phyloP scores from a whole-genome alignment of 2,888 invertebrate genomes.

The Drosophila paramelanica region DNA sequence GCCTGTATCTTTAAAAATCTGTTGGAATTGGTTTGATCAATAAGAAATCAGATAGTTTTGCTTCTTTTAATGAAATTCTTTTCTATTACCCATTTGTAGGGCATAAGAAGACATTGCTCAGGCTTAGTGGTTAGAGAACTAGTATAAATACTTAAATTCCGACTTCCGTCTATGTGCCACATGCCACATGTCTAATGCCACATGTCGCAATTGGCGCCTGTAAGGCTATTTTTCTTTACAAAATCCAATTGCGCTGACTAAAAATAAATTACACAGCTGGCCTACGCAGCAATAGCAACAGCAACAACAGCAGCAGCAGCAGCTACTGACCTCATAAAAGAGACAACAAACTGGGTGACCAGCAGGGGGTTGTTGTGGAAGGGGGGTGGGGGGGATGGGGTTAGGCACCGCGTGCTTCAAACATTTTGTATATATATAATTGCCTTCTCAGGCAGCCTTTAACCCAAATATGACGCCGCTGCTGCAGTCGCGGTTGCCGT shows the following conservation, averaged over 20 bases:
- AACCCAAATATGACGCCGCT: constrained; percentile 70
- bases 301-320: constrained; percentile 17
- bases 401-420: constrained; percentile 36
- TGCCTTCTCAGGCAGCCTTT: constrained; percentile 61
- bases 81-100: background rate
- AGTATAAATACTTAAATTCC: constrained; percentile 10
- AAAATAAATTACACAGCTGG: constrained; percentile 63
- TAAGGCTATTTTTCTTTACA: constrained; percentile 41
- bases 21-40: no score
- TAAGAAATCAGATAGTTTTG: no score
- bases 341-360: constrained; percentile 39
- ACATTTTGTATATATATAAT: constrained; percentile 54
- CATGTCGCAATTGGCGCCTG: constrained; percentile 29
- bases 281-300: constrained; percentile 37
- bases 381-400: background rate
- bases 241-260: constrained; percentile 63
- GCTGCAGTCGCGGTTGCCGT: constrained; percentile 22
- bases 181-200: constrained; percentile 12
- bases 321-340: constrained; percentile 64
- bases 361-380: constrained; percentile 3
- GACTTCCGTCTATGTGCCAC: constrained; percentile 10
- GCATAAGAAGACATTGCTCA: constrained; percentile 4
- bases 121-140: constrained; percentile 6
- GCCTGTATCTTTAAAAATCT: no score
- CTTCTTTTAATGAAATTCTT: no score